Evolutionary conservation across 2,888 invertebrate genomes (phyloP).

Genomic region (Leuctra nigra): DNA sequence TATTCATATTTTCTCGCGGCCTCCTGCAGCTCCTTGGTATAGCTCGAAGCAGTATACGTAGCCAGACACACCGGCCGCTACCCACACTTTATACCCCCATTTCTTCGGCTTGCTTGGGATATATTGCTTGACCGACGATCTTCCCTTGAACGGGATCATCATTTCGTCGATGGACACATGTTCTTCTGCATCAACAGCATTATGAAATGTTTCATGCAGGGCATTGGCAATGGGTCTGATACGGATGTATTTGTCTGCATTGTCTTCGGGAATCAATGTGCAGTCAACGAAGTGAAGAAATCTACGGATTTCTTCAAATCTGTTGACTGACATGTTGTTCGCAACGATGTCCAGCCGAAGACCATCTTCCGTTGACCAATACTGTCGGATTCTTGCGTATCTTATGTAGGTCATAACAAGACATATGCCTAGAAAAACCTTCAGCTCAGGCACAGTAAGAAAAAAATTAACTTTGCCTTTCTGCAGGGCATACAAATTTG

Average conservation of each 20-base stretch:
- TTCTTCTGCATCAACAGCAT: background rate
- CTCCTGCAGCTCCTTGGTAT: background rate
- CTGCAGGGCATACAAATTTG: background rate
- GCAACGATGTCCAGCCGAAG: background rate
- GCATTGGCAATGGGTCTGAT: background rate
- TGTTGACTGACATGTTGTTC: background rate
- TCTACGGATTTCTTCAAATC: background rate
- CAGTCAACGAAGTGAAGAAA: background rate
- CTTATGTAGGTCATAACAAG: background rate
- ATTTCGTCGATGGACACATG: background rate
- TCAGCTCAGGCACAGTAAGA: background rate
- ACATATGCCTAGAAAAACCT: background rate
- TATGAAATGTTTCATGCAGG: background rate
- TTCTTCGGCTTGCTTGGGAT: background rate
- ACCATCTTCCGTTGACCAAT: background rate
- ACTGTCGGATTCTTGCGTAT: background rate
- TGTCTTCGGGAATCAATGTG: background rate
- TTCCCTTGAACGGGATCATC: background rate
- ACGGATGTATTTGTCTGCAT: background rate
- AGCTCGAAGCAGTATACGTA: background rate
- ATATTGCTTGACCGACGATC: background rate
- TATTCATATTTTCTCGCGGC: background rate
- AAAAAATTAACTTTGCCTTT: background rate
- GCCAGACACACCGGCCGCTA: background rate
- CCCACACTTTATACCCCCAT: background rate